Evolutionary conservation across 1,140 invertebrate species (phyloP).

Genomic region (Triops cancriformis): DNA sequence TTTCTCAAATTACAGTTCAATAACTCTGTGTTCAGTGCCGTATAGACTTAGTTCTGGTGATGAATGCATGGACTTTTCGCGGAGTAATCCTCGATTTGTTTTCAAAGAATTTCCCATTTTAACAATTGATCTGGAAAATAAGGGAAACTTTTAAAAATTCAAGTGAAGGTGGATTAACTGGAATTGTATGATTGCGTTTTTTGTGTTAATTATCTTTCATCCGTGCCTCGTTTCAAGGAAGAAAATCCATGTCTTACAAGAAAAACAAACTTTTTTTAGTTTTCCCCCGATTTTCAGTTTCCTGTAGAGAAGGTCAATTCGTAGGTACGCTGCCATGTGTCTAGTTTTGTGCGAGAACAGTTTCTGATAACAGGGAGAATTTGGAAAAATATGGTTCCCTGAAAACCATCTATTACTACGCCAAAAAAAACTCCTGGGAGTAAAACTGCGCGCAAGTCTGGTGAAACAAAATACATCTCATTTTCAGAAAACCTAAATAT

Average conservation of each 20-base stretch:
- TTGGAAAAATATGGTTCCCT: neutral
- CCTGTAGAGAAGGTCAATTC: neutral
- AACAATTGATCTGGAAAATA: neutral
- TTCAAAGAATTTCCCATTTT: neutral
- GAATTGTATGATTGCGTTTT: neutral
- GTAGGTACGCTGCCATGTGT: neutral
- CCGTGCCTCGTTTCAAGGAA: neutral
- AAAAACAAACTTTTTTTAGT: neutral
- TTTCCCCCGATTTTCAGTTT: neutral
- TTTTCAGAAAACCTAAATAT: neutral
- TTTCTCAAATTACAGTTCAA: neutral
- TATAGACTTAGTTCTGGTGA: no score
- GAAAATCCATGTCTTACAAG: slow-evolving; percentile 2
- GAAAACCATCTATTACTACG: neutral
- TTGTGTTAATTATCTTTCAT: neutral
- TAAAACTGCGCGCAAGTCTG: neutral
- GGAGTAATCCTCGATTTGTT: no score
- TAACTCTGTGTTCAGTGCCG: no score
- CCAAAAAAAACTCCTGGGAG: neutral
- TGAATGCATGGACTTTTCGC: no score
- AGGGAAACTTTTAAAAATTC: neutral
- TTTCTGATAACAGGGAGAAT: neutral
- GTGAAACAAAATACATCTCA: neutral
- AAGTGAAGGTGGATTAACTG: neutral
- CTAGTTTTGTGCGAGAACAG: neutral